Percentiles rank a stretch among this genome's conserved stretches.
Evolutionary conservation across 2,797 vertebrate genomes (phyloP).

Genomic region (Sebastes steindachneri): DNA sequence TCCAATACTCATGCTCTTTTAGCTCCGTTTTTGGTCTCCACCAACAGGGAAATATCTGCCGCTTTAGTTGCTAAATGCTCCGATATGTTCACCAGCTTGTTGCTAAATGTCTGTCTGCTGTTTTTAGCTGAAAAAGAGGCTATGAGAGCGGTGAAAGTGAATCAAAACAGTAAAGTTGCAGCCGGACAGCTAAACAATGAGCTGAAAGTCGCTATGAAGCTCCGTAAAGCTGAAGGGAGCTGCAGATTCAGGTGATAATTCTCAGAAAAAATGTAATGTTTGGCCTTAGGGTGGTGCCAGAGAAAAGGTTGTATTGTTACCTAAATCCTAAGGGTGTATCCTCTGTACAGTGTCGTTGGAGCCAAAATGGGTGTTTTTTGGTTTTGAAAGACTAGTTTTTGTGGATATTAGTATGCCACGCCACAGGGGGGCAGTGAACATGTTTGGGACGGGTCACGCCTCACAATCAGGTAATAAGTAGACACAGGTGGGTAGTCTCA

Average conservation of each 20-base stretch:
- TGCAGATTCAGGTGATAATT: background rate
- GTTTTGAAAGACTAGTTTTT: too few relatives aligned
- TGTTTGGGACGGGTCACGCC: too few relatives aligned
- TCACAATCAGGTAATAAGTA: too few relatives aligned
- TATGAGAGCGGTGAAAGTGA: background rate
- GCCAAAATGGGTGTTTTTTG: background rate
- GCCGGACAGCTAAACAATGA: background rate
- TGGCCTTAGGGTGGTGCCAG: background rate
- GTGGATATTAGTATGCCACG: too few relatives aligned
- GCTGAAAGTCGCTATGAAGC: background rate
- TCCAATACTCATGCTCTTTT: background rate
- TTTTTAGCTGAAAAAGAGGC: background rate
- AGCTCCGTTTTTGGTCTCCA: background rate
- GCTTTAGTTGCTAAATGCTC: background rate
- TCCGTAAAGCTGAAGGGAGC: background rate
- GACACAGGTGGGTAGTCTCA: too few relatives aligned
- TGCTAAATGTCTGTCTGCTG: background rate
- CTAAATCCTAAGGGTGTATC: background rate
- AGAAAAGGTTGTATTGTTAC: background rate
- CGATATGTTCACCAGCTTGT: background rate
- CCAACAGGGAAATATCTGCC: background rate
- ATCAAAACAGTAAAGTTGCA: background rate
- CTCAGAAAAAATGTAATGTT: background rate
- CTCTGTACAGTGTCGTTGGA: background rate
- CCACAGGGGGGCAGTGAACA: too few relatives aligned